Base-by-base conservation (phyloP, 2,888 invertebrate genomes). In the Chaetogeoica ovagalla region DNA sequence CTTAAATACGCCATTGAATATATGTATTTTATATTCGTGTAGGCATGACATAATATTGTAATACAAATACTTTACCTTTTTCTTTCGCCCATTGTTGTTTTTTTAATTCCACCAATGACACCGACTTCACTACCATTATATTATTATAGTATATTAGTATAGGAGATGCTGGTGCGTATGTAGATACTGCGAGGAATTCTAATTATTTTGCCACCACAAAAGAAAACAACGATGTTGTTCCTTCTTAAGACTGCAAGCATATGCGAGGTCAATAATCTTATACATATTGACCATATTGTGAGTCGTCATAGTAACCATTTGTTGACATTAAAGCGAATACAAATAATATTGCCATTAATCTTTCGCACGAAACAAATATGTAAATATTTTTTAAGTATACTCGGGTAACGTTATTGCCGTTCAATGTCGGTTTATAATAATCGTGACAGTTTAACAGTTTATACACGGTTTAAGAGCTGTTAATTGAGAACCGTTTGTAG, bases 61-160 rank as follows among this genome's bases (percentile, higher is more conserved):
- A n/a, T 6, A 43, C 66, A 39, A 70, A 57, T 43, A 71, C 84
- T 86, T 85, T 88, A 96, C 96, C 96, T 91, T 91, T 91, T 89
- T 97, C 96, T 87, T 90, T 91, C 84, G 95, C 95, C 96, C 96
- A 96, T 90, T 97, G 96, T 85, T 93, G 89, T 87, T 92, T 92
- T 88, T 96, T 96, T 88, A 93, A 91, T 88, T 96, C 94, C 85
- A 95, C 89, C 86, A 95, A 88, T 83, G 94, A 91, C 83, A 86
- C 66, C 13, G 82, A 75, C 60, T 82, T 81, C 48, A 82, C 71
- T 66, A 76, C 81, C 82, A 81, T 82, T 15, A 52, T 63, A 8
- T 23, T 43, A 21, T 7, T 23, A 9, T 48, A 0, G 48, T 70
- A 62, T 0, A 43, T 17, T 79, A 59, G 30, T 30, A 30, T 30